A percentile compares a stretch with the other conserved stretches of the same genome.
Conservation (phyloP, 1,140 invertebrate species). For the Arctopsyche grandis region DNA sequence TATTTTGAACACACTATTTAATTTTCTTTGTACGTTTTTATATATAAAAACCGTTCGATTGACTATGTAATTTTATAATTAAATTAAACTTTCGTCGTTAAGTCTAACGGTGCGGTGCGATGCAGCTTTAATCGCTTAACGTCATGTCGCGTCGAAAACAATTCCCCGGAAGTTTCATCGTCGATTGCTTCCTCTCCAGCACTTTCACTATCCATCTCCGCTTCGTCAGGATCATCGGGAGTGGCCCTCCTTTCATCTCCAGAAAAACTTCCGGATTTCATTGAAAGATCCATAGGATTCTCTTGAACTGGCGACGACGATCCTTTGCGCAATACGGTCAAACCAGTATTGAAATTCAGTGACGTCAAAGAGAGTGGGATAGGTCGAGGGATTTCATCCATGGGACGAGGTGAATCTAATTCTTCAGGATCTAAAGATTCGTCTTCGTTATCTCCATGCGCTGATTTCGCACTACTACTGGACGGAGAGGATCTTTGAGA, state of each 20-base stretch:
- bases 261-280: slow-evolving; percentile 70
- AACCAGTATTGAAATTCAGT: slow-evolving; percentile 43
- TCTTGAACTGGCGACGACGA: slow-evolving; percentile 70
- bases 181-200: slow-evolving; percentile 68
- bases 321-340: slow-evolving; percentile 56
- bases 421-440: slow-evolving; percentile 59
- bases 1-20: slow-evolving; percentile 44
- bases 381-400: slow-evolving; percentile 57
- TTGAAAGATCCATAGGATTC: slow-evolving; percentile 83
- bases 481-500: slow-evolving; percentile 67
- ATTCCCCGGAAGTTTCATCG: slow-evolving; percentile 63
- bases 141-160: slow-evolving; percentile 60
- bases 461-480: slow-evolving; percentile 52
- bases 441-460: slow-evolving; percentile 58
- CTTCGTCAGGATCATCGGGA: slow-evolving; percentile 60
- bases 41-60: slow-evolving; percentile 12
- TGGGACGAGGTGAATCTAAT: slow-evolving; percentile 62
- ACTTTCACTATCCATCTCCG: slow-evolving; percentile 65
- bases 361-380: slow-evolving; percentile 50
- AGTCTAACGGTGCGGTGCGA: slow-evolving; percentile 70
- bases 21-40: slow-evolving; percentile 42
- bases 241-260: slow-evolving; percentile 63
- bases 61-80: slow-evolving; percentile 26
- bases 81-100: slow-evolving; percentile 70
- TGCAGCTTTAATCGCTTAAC: slow-evolving; percentile 67